Conservation (phyloP, 2,888 invertebrate species). For the Noctua pronuba region DNA sequence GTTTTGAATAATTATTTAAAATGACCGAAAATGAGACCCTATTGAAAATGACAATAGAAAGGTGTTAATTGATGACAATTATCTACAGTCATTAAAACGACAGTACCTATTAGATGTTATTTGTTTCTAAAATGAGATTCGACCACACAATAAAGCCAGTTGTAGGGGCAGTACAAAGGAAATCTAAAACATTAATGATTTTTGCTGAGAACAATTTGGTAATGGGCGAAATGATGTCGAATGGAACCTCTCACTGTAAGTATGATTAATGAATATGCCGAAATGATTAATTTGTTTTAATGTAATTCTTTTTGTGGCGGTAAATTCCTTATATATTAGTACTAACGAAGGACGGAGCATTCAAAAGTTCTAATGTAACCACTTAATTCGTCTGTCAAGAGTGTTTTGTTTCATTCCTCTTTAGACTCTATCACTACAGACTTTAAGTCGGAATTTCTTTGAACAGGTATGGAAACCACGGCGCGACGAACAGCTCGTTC, state of each 20-base stretch:
- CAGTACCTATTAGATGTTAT: not conserved
- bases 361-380: conserved; percentile 66
- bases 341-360: conserved; percentile 44
- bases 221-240: conserved; percentile 23
- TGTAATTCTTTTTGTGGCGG: not conserved
- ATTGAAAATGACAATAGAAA: not conserved
- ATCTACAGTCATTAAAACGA: not conserved
- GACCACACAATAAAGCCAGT: not conserved
- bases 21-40: not conserved
- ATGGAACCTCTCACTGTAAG: not conserved
- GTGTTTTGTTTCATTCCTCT: conserved; percentile 55
- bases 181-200: not conserved
- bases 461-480: conserved; percentile 66
- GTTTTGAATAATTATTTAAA: not conserved
- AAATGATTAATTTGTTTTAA: conserved; percentile 25
- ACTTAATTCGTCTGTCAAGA: conserved; percentile 62
- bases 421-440: conserved; percentile 65
- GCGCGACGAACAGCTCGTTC: conserved; percentile 59
- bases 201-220: conserved; percentile 11
- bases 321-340: not conserved
- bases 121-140: not conserved
- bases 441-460: conserved; percentile 69
- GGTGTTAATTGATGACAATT: not conserved
- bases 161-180: not conserved
- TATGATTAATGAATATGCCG: conserved; percentile 43